Conservation (phyloP, 2,888 invertebrate genomes). For the Vandiemenella viatica region DNA sequence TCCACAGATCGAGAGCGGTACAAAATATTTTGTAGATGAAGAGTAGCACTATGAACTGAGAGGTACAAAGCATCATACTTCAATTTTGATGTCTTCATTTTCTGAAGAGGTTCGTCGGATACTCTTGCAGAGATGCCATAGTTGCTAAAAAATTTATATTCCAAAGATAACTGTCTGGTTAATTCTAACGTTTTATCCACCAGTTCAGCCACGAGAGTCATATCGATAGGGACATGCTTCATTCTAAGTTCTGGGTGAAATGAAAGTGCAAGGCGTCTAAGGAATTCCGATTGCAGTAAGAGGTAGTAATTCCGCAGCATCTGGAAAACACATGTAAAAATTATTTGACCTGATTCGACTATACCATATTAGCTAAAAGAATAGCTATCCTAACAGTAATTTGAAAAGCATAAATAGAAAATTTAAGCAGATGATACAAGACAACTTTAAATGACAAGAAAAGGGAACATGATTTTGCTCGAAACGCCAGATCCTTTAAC, state of each 20-base stretch:
- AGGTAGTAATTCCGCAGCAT: not conserved
- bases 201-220: not conserved
- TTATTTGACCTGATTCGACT: no score
- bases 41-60: not conserved
- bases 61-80: not conserved
- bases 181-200: not conserved
- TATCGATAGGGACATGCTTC: not conserved
- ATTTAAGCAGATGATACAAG: no score
- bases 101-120: not conserved
- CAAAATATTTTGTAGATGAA: not conserved
- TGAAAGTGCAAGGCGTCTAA: not conserved
- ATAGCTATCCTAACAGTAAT: no score
- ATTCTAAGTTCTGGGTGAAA: not conserved
- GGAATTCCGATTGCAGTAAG: not conserved
- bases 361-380: no score
- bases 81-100: not conserved
- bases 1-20: not conserved
- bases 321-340: no score
- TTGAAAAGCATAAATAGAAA: no score
- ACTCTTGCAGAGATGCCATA: not conserved
- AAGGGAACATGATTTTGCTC: no score
- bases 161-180: not conserved
- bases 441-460: no score
- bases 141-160: not conserved
- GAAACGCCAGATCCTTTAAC: no score